These are phyloP conservation scores for Azorinus chamasolen DNA, from an alignment of 2,888 invertebrate species.

Conservation along the genomic window DNA sequence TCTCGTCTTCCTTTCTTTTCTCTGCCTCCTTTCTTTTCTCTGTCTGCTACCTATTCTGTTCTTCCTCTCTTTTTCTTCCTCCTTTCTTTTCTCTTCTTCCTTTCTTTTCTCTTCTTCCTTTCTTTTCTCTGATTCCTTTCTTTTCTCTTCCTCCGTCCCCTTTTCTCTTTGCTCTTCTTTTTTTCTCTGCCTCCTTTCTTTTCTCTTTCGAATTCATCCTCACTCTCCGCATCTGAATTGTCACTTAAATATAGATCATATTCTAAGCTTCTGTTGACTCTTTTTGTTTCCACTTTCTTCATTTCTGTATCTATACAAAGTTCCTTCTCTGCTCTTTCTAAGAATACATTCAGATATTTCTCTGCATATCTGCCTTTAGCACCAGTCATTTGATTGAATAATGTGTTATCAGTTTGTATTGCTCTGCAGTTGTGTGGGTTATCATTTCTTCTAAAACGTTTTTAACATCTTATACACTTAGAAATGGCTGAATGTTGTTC, in stretches of 20 bases:
- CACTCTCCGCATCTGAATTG: neutral
- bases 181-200: neutral
- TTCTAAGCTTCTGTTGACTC: neutral
- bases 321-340: constrained; percentile 6
- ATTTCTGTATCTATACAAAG: no score
- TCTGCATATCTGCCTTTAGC: constrained; percentile 2
- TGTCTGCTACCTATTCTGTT: neutral
- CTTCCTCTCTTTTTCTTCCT: neutral
- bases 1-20: neutral
- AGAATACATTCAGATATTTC: neutral
- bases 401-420: neutral
- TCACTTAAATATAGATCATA: no score
- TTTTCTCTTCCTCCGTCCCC: no score
- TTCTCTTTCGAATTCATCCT: neutral
- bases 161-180: no score
- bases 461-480: no score
- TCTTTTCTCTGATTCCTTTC: no score
- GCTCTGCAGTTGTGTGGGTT: constrained; percentile 4
- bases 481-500: no score
- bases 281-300: no score
- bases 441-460: no score
- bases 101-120: neutral
- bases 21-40: neutral
- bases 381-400: constrained; percentile 5
- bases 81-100: constrained; percentile 5